Conservation (phyloP, 2,888 invertebrate genomes). For the Caprella mutica region DNA sequence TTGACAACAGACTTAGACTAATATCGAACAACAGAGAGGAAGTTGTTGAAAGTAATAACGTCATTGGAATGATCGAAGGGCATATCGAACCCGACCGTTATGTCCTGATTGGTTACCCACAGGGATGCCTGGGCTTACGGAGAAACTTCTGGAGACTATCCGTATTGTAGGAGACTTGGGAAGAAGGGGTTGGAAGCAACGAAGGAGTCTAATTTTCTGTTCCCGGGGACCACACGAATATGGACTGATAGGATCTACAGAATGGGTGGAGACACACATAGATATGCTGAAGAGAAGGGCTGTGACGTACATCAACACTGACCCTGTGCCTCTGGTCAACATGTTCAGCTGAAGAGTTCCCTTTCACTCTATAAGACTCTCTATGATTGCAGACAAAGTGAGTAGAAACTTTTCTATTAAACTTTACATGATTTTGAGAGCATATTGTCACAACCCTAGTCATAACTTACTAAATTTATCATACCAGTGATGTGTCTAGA, state of each 20-base stretch:
- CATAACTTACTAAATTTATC: too few species aligned
- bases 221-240: conserved; percentile 47
- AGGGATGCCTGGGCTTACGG: conserved; percentile 47
- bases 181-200: conserved; percentile 46
- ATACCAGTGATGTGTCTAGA: too few species aligned
- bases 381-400: too few species aligned
- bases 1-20: conserved; percentile 21
- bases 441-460: too few species aligned
- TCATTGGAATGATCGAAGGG: conserved; percentile 39
- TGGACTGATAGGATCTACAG: conserved; percentile 44
- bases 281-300: conserved; percentile 29
- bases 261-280: conserved; percentile 40
- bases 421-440: too few species aligned
- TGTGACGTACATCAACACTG: conserved; percentile 34
- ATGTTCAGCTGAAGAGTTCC: conserved; percentile 36
- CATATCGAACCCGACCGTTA: conserved; percentile 41
- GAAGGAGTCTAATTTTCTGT: conserved; percentile 43
- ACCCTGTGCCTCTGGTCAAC: conserved; percentile 36
- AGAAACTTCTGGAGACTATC: conserved; percentile 43
- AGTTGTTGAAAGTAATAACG: conserved; percentile 37
- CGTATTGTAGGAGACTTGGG: conserved; percentile 14
- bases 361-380: conserved; percentile 34
- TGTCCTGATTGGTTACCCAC: conserved; percentile 47
- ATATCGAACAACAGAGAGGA: conserved; percentile 29
- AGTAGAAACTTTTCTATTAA: too few species aligned